Base-by-base conservation (phyloP, 2,888 invertebrate species). In the Saturnia pavonia region DNA sequence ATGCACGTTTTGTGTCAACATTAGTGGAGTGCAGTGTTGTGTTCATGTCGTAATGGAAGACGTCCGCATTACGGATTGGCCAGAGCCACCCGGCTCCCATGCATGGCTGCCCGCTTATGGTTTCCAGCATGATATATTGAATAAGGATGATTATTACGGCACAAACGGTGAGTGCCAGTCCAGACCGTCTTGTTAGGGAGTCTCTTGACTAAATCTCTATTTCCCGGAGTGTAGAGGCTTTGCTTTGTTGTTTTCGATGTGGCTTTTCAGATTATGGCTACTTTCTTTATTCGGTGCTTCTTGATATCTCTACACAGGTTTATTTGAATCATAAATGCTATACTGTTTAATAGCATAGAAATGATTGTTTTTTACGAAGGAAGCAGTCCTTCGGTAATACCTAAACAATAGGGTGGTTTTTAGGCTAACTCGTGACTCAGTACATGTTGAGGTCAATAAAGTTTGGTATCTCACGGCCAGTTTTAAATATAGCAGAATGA, bases 51-150 rank as follows among this genome's bases (percentile, higher is more conserved):
- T 84, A 81, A 94, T 95, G 94, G 96, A 95, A 88, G 96, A 96
- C 87, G 94, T 96, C 85, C 95, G 95, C 82, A 95, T 95, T 79
- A 95, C 95, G 88, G 95, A 95, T 85, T 96, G 96, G 96, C 95
- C 96, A 71, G 95, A 95, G 83, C 95, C 95, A 78, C 95, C 95
- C 81, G 96, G 96, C 80, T 95, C 96, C 84, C 96, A 96, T 94
- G 96, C 96, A 83, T 97, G 97, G 97, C 94, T 96, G 90, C 97
- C 96, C 79, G 96, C 96, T 81, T 97, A 97, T 86, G 96, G 97
- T 80, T 96, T 96, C 93, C 96, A 96, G 91, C 95, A 95, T 87
- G 96, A 96, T 73, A 92, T 95, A 82, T 87, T 92, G 86, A 94
- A 95, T 81, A 95, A 95, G 88, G 96, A 96, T 85, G 96, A 96